phyloP scores from a whole-genome alignment of 1,140 invertebrate species.

The Zaprionus taronus region DNA sequence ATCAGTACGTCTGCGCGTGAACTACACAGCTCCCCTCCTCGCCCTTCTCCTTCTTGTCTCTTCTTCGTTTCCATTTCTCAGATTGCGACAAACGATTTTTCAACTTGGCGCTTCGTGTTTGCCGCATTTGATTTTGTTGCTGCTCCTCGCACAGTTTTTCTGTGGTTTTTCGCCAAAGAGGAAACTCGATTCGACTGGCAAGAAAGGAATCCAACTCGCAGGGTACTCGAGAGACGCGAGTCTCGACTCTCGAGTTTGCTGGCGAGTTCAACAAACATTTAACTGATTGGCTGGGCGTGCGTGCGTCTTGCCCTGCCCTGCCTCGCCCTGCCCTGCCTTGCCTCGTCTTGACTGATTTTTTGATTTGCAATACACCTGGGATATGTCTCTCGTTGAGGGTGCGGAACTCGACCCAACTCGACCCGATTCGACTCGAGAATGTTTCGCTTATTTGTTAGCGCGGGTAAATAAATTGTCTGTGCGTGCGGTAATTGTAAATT shows the following conservation, averaged over 20 bases:
- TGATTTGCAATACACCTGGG: constrained; percentile 84
- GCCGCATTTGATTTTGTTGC: constrained; percentile 41
- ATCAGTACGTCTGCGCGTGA: constrained; percentile 79
- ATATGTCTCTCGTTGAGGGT: constrained; percentile 22
- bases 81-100: constrained; percentile 80
- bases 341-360: constrained; percentile 69
- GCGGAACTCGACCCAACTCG: not conserved
- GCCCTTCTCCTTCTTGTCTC: not conserved
- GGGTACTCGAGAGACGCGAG: constrained; percentile 44
- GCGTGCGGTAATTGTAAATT: constrained; percentile 84
- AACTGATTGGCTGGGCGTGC: constrained; percentile 83
- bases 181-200: constrained; percentile 61
- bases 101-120: constrained; percentile 74
- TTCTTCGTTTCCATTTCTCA: constrained; percentile 35
- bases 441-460: constrained; percentile 71
- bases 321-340: not conserved
- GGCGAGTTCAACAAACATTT: constrained; percentile 84
- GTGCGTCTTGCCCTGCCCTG: constrained; percentile 39
- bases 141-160: constrained; percentile 23
- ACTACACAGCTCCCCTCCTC: constrained; percentile 1
- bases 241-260: constrained; percentile 33
- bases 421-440: constrained; percentile 31
- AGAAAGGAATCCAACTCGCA: constrained; percentile 33
- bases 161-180: constrained; percentile 15
- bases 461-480: constrained; percentile 84